Base-by-base conservation (phyloP, 2,113 vertebrate species). In the Puffinus mauretanicus region DNA sequence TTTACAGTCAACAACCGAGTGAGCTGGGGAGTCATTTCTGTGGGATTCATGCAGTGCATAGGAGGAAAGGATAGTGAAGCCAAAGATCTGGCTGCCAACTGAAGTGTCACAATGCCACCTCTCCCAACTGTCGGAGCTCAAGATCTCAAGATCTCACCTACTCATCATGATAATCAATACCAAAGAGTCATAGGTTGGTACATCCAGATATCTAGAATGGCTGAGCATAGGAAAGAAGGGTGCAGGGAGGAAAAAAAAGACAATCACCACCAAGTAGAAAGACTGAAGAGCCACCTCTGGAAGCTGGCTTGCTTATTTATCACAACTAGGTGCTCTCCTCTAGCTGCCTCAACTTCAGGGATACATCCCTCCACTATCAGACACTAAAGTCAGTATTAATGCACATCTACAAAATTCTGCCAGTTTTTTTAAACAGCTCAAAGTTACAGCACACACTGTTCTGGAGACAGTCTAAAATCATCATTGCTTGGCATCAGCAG, bases 401-500 rank as follows among this genome's bases (percentile, higher is more conserved):
- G 24, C 40, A 21, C 0, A 1, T 27, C 65, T 72, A 91, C 46
- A 83, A 40, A 90, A 91, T 24, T 60, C 51, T 80, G 70, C 60
- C 86, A 88, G 36, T 6, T 58, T 88, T 90, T 82, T 80, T 27
- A 17, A 88, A 58, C 34, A 79, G 81, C 70, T 90, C 52, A 12
- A 85, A 94, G 78, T 77, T 94, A 79, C 40, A 93, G 94, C 85
- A 97, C 92, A 58, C 26, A 7, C 47, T 94, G 92, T 95, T 94
- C 93, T 70, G 46, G 29, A 94, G 57, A 82, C 72, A 77, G 71
- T 86, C 92, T 90, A 62, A 94, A 96, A 81, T 82, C 87, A 90
- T 92, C 90, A 69, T 17, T 93, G 75, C 88, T 90, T 93, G 90
- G 85, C 93, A 95, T 81, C 42, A 75, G 80, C 94, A 96, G 92